Percentiles rank a stretch among this genome's conserved stretches.
Evolutionary conservation across 1,140 invertebrate genomes (phyloP).

Genomic region (Lepidurus packardi): DNA sequence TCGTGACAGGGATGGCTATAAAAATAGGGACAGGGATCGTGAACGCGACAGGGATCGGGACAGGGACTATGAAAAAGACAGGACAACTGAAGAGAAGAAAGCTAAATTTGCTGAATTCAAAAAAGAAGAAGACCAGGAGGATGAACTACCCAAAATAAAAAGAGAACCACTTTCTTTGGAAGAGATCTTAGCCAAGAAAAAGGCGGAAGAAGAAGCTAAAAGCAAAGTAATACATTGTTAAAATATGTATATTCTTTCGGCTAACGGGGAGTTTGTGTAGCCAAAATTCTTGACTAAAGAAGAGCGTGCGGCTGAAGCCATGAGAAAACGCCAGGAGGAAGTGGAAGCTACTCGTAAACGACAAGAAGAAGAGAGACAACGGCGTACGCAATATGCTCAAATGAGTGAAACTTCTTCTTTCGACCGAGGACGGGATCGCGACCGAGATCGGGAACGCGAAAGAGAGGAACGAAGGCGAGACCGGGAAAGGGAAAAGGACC

Average conservation of each 20-base stretch:
- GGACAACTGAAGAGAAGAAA: conserved; percentile 46
- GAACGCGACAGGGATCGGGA: conserved; percentile 45
- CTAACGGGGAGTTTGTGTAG: conserved; percentile 43
- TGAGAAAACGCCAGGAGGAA: conserved; percentile 81
- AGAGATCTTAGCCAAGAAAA: conserved; percentile 91
- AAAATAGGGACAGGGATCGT: conserved; percentile 41
- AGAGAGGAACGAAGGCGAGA: conserved; percentile 43
- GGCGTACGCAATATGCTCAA: conserved; percentile 51
- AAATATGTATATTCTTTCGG: conserved; percentile 38
- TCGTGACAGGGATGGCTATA: conserved; percentile 44
- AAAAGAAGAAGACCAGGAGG: conserved; percentile 40
- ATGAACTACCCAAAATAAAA: conserved; percentile 49
- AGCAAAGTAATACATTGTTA: conserved; percentile 56
- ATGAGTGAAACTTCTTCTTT: conserved; percentile 6
- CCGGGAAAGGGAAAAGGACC: conserved; percentile 44
- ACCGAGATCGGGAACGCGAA: conserved; percentile 44
- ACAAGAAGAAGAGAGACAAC: conserved; percentile 65
- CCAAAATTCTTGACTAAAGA: conserved; percentile 97
- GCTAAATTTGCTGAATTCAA: conserved; percentile 44
- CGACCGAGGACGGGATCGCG: conserved; percentile 38
- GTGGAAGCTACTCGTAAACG: conserved; percentile 60
- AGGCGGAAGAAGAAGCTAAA: conserved; percentile 87
- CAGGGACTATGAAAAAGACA: conserved; percentile 47
- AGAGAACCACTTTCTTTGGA: conserved; percentile 91
- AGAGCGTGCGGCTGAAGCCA: conserved; percentile 80